Base-by-base conservation (phyloP, 2,888 invertebrate genomes). In the Dolichopus griseipennis region DNA sequence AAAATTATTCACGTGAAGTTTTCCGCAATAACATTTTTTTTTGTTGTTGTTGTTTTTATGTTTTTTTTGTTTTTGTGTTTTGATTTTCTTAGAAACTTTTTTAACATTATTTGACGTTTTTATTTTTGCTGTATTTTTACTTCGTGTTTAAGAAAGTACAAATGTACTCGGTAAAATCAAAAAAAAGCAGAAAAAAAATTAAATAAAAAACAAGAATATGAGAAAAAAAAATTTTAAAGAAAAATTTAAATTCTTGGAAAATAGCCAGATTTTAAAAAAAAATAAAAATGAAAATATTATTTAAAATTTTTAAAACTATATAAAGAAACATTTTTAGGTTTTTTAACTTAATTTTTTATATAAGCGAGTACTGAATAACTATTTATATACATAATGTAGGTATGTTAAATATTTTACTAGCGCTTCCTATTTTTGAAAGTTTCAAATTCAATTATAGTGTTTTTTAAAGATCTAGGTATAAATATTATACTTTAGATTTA, bases 1-100 rank as follows among this genome's bases (percentile, higher is more conserved):
- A 52, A 52, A 52, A 52, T 52, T 15, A 52, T 52, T 52, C 52
- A 52, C 52, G 52, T 52, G 52, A 52, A 52, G 52, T 52, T 52
- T 18, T 52, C 52, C n/a, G 52, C 52, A 52, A 27, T 52, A 52
- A 52, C 18, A 18, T 52, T 52, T 52, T 52, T 18, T n/a, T 52
- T 15, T n/a, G n/a, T n/a, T n/a, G n/a, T n/a, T n/a, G n/a, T n/a
- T n/a, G n/a, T 1, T 52, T 8, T 52, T 52, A 2, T n/a, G 1
- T 12, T 18, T 52, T 52, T 4, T 37, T 8, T 37, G 5, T 37
- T 10, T 37, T 52, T 52, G 2, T 52, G 8, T 52, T 52, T 37
- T 52, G 9, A 15, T 15, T 6, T 18, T 52, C 15, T 52, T 52
- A 9, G 52, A 52, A 52, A 18, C 52, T 52, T 52, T 52, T 18